Base-by-base conservation (phyloP, 2,113 vertebrate species). In the Phylloscopus trochiloides region DNA sequence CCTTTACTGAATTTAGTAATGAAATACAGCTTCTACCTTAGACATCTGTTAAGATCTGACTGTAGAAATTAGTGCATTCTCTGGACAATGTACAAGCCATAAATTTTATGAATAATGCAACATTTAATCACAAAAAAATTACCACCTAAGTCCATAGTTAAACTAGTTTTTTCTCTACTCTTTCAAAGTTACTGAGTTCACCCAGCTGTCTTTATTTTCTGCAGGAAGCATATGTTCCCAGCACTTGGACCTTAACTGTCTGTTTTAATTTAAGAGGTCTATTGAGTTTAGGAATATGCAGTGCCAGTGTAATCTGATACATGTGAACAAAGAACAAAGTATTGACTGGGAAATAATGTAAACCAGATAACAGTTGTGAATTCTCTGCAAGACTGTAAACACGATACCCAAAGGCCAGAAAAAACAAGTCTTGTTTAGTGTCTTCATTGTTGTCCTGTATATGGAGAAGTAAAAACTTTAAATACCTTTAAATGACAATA, bases 381-480 rank as follows among this genome's bases (percentile, higher is more conserved):
- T 82, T 75, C 15, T 72, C 58, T 61, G n/a, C 62, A 68, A 71
- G 34, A 47, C 22, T 90, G 26, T 57, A 59, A 88, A 51, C 10
- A 14, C 0, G 1, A 32, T 24, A 45, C 19, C 31, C 59, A 55
- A 52, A 54, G 47, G 47, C 28, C 32, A 74, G 28, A 24, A 48
- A 16, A 66, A 62, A 38, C 9, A n/a, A 66, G 12, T 45, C 28
- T 85, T 77, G 24, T 78, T 86, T 52, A 67, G 12, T 40, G 13
- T 66, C 51, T 92, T 90, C 28, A 40, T 71, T 0, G 0, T 2
- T 58, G 28, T 45, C 21, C 28, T 67, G 16, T 52, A 22, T 15
- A 26, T 0, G 0, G 14, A 54, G 36, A 66, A 62, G 19, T 31
- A 45, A 47, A 42, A 62, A 14, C 5, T 55, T 36, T 19, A 36